Percentiles rank a stretch among this genome's conserved stretches.
Evolutionary conservation across 2,888 invertebrate species (phyloP).

Genomic region (Stenichneumon culpator): DNA sequence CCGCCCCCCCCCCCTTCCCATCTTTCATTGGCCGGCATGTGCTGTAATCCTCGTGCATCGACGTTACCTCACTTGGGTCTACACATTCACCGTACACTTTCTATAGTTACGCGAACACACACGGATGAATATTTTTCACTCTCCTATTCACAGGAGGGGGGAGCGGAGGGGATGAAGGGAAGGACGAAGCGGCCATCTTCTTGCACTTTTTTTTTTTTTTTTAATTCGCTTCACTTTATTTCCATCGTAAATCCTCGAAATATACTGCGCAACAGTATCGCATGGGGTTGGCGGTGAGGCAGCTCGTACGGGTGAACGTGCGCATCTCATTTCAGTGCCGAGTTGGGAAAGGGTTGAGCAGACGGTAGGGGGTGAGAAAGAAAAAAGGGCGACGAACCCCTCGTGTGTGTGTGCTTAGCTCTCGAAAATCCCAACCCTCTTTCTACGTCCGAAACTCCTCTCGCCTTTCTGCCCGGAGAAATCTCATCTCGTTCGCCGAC

Average conservation of each 20-base stretch:
- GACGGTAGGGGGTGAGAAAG: conserved; percentile 29
- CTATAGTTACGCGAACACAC: background rate
- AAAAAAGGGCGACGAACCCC: conserved; percentile 26
- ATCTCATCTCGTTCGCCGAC: background rate
- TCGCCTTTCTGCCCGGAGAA: conserved; percentile 12
- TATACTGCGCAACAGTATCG: background rate
- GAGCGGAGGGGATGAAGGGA: conserved; percentile 45
- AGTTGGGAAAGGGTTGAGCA: conserved; percentile 26
- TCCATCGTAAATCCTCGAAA: conserved; percentile 16
- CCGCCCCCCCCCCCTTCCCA: background rate
- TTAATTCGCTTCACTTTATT: background rate
- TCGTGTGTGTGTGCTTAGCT: conserved; percentile 16
- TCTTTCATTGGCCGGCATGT: conserved; percentile 22
- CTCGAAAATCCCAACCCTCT: conserved; percentile 39
- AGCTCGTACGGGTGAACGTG: background rate
- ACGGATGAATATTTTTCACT: background rate
- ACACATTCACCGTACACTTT: conserved; percentile 6
- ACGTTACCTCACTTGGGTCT: conserved; percentile 21
- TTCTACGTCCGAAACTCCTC: conserved; percentile 4
- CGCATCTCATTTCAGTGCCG: conserved; percentile 30
- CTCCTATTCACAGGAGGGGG: conserved; percentile 38
- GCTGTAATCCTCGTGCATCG: conserved; percentile 37
- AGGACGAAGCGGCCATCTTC: conserved; percentile 65
- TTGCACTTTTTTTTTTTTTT: background rate
- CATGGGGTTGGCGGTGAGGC: background rate